Base-by-base conservation (phyloP, 1,140 invertebrate species). In the Campoletis sonorensis region DNA sequence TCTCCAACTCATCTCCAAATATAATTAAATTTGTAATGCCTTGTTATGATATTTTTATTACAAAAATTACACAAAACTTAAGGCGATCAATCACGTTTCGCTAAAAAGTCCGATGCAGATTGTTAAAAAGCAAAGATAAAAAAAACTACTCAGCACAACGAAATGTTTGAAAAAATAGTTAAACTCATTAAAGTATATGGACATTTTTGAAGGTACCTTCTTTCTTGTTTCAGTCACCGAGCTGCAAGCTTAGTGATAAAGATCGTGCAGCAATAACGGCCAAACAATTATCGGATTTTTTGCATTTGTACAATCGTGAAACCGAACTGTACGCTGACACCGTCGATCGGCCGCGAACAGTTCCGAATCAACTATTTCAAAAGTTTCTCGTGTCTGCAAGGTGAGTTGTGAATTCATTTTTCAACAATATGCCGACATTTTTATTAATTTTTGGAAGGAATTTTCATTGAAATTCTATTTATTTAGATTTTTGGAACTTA, bases 201-300 rank as follows among this genome's bases (percentile, higher is more conserved):
- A n/a, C 7, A 27, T 64, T 64, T 64, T 64, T 27, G 10, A 64
- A 23, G 8, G 10, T 23, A 4, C 27, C 8, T 26, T 27, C 13
- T 27, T 11, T 64, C 88, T 81, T 81, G 21, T 81, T 85, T 51
- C 87, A 96, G 95, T 92, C 94, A 82, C 96, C 96, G 37, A 95
- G 95, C 86, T 93, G 94, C 80, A 96, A 96, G 91, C 92, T 98
- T 86, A 94, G 95, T 83, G 94, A 96, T 82, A 97, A 97, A 90
- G 97, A 98, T 89, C 92, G 96, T 37, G 95, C 96, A 73, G 96
- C 97, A 16, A 95, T 98, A 83, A 95, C 98, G 70, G 97, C 97
- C 0, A 98, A 98, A 90, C 96, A 98, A 87, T 93, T 98, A n/a
- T 97, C 96, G 85, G 97, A 98, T 91, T 98, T 98, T 92, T 93